These are phyloP conservation scores for zebrafish (Danio rerio) DNA, from an alignment of 2,113 vertebrate species.

Conservation along the genomic window GRCz12tu NC_133179.1:11044001-11044500, in stretches of 20 bases:
- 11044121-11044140: neutral
- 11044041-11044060: neutral
- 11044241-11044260: neutral
- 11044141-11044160: neutral
- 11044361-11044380: constrained; percentile 6
- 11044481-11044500: neutral
- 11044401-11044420: constrained; percentile 43
- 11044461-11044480: constrained; percentile 47
- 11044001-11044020: neutral
- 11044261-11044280: neutral
- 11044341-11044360: constrained; percentile 20
- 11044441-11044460: constrained; percentile 43
- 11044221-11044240: neutral
- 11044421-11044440: constrained; percentile 55
- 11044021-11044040: neutral
- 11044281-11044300: neutral
- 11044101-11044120: neutral
- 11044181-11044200: neutral
- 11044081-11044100: neutral
- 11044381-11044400: neutral
- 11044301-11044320: neutral
- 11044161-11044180: neutral
- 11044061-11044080: constrained; percentile 1
- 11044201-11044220: neutral
- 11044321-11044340: constrained; percentile 25